Evolutionary conservation across 2,797 vertebrate genomes (phyloP).

Genomic region (Poeciliopsis paucimaculata): DNA sequence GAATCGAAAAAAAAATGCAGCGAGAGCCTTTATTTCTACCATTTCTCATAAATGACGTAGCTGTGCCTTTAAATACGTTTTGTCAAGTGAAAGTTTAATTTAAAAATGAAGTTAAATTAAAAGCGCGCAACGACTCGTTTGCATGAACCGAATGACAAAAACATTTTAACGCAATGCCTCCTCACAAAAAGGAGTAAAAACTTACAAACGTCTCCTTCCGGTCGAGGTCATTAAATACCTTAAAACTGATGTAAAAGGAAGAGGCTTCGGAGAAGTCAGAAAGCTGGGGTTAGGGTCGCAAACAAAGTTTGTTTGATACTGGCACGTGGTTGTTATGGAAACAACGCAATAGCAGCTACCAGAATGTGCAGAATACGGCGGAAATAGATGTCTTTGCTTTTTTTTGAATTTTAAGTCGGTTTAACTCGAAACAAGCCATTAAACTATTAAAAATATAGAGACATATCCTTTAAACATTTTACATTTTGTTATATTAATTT

Average conservation of each 20-base stretch:
- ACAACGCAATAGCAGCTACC: conserved; percentile 22
- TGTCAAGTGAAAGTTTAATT: neutral
- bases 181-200: neutral
- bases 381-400: neutral
- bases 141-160: neutral
- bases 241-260: neutral
- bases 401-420: neutral
- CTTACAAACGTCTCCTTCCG: conserved; percentile 29
- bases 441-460: too few species aligned
- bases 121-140: neutral
- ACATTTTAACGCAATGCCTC: neutral
- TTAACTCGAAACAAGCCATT: neutral
- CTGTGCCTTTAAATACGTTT: neutral
- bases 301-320: conserved; percentile 22
- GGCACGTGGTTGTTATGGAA: conserved; percentile 47
- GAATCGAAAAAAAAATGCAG: neutral
- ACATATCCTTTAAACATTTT: neutral
- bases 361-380: neutral
- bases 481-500: neutral
- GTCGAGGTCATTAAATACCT: neutral
- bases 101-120: neutral
- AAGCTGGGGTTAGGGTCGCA: neutral
- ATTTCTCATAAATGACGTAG: neutral
- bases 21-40: neutral
- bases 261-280: neutral